Evolutionary conservation across 2,888 invertebrate genomes (phyloP).

Genomic region (Sacculina carcini): DNA sequence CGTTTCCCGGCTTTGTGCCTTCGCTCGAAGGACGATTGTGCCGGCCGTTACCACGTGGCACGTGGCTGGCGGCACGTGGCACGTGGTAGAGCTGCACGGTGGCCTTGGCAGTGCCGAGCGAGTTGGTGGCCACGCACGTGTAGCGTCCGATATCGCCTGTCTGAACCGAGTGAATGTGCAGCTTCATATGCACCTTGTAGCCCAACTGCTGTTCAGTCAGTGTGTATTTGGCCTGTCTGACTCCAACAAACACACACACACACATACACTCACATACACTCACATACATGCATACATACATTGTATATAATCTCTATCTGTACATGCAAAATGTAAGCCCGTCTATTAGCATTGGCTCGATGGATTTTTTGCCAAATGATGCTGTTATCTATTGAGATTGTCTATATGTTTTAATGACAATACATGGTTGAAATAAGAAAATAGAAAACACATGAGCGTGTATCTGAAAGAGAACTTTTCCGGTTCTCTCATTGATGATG

Average conservation of each 20-base stretch:
- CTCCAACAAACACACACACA: constrained; percentile 15
- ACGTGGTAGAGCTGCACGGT: constrained; percentile 35
- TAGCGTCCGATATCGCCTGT: constrained; percentile 21
- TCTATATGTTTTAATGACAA: no score
- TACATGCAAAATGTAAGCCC: no score
- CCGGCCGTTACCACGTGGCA: no score
- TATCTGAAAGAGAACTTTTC: no score
- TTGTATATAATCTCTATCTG: no score
- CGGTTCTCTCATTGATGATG: no score
- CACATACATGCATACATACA: not conserved
- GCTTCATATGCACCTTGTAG: constrained; percentile 48
- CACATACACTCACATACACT: not conserved
- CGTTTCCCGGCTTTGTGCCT: no score
- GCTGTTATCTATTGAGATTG: not conserved
- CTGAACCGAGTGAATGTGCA: constrained; percentile 30
- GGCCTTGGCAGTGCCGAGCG: constrained; percentile 46
- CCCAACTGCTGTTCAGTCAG: constrained; percentile 40
- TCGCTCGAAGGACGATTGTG: no score
- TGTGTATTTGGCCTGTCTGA: constrained; percentile 46
- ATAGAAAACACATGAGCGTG: no score
- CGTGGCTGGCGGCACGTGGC: no score
- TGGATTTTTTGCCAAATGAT: not conserved
- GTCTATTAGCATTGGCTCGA: not conserved
- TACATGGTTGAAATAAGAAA: no score
- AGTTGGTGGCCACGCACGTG: constrained; percentile 53